Evolutionary conservation across 1,140 invertebrate genomes (phyloP).

Genomic region (Pachyrhynchus sulphureomaculatus): DNA sequence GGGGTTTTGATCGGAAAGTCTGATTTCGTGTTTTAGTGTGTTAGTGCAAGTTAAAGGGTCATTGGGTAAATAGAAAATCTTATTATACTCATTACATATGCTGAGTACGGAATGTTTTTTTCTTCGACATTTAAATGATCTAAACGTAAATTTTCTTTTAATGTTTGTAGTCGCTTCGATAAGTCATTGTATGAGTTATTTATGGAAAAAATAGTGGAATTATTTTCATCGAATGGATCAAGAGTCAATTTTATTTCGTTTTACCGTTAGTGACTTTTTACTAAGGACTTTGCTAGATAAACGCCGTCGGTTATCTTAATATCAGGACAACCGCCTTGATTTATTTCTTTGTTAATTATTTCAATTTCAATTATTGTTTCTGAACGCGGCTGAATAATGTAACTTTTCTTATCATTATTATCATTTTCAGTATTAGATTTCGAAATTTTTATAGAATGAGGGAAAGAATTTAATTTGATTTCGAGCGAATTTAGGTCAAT

Average conservation of each 20-base stretch:
- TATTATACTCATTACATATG: constrained; percentile 30
- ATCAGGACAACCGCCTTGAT: constrained; percentile 11
- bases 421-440: too few relatives aligned
- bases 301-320: too few relatives aligned
- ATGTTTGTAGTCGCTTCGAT: neutral
- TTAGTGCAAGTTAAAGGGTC: constrained; percentile 28
- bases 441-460: too few relatives aligned
- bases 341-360: constrained; percentile 15
- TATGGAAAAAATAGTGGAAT: neutral
- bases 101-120: constrained; percentile 1
- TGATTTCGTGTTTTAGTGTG: constrained; percentile 39
- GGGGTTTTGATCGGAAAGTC: constrained; percentile 30
- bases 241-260: neutral
- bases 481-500: neutral
- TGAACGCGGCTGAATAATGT: too few relatives aligned
- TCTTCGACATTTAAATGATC: constrained; percentile 31
- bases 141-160: constrained; percentile 8
- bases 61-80: constrained; percentile 33
- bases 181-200: neutral
- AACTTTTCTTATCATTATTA: neutral
- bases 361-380: constrained; percentile 15
- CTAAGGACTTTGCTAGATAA: too few relatives aligned
- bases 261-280: neutral
- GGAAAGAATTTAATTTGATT: neutral
- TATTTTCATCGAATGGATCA: constrained; percentile 16